Base-by-base conservation (phyloP, 2,888 invertebrate species). In the Stenotaenia linearis region DNA sequence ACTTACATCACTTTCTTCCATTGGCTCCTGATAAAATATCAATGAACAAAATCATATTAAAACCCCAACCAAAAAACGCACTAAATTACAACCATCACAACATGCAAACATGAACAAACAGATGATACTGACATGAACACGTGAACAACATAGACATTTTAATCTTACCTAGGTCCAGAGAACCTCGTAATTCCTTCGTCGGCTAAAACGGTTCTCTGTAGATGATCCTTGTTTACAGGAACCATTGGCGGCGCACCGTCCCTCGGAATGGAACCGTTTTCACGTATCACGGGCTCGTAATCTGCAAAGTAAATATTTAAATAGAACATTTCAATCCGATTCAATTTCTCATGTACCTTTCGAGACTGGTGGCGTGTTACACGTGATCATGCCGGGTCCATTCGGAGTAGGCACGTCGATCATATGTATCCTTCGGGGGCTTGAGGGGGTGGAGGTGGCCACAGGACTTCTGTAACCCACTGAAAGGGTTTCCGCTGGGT, bases 391-490 rank as follows among this genome's bases (percentile, higher is more conserved):
- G 23, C 79, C 79, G 30, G 79, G 79, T 32, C 79, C 79, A 40
- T 79, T 79, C 37, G 79, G 79, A 37, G 79, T 79, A 74, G 79
- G 79, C 74, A 79, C 79, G 40, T 79, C 79, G 37, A 79, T 79
- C 79, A 79, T 79, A 75, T 79, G 79, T 75, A 79, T 79, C 32
- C 79, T 21, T 35, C 79, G 79, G 40, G 79, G 79, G 18, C 79
- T 79, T 7, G 79, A 79, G 15, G 79, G 79, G 37, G 79, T 79
- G 25, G 79, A 79, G 28, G 74, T 79, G 25, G 79, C 79, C 45
- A 79, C 79, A 79, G 79, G 79, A 75, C 79, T 79, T 40, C 79
- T 79, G 79, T 79, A 79, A 74, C 79, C 79, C 40, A 75, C 78
- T 78, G 61, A 28, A 56, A 75, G 76, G 37, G 69, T 69, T 69